Percentiles rank a stretch among this genome's conserved stretches.
Evolutionary conservation across 2,888 invertebrate species (phyloP).

Genomic region (Cyrtodaria siliqua): DNA sequence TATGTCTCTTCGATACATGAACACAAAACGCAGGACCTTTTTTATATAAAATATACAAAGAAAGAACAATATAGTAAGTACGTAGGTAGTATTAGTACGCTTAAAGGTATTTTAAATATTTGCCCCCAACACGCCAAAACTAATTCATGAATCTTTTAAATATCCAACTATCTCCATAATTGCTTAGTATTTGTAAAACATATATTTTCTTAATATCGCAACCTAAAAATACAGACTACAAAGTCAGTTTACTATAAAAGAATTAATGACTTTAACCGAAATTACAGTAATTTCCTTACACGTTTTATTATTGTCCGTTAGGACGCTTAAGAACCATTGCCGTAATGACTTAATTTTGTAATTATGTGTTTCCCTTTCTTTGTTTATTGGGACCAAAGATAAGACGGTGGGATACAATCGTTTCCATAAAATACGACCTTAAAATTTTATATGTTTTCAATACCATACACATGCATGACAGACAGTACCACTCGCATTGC

Average conservation of each 20-base stretch:
- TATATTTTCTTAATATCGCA: conserved; percentile 3
- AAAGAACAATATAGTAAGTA: no score
- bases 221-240: no score
- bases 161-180: conserved; percentile 36
- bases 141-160: conserved; percentile 19
- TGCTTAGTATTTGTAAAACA: conserved; percentile 14
- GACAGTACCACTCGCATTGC: conserved; percentile 10
- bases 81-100: no score
- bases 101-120: conserved; percentile 44
- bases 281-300: conserved; percentile 58
- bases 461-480: not conserved
- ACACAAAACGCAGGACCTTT: no score
- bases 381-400: conserved; percentile 45
- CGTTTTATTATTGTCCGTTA: conserved; percentile 53
- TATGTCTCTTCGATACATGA: no score
- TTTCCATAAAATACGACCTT: no score
- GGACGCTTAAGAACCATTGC: conserved; percentile 55
- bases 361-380: conserved; percentile 61
- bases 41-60: no score
- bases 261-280: conserved; percentile 39
- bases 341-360: conserved; percentile 59
- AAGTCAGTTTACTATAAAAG: not conserved
- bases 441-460: not conserved
- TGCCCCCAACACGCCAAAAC: conserved; percentile 42
- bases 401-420: conserved; percentile 12